A percentile compares a stretch with the other conserved stretches of the same genome.
Evolutionary conservation across 2,888 invertebrate genomes (phyloP).

Genomic region (Gerosis bhagava): DNA sequence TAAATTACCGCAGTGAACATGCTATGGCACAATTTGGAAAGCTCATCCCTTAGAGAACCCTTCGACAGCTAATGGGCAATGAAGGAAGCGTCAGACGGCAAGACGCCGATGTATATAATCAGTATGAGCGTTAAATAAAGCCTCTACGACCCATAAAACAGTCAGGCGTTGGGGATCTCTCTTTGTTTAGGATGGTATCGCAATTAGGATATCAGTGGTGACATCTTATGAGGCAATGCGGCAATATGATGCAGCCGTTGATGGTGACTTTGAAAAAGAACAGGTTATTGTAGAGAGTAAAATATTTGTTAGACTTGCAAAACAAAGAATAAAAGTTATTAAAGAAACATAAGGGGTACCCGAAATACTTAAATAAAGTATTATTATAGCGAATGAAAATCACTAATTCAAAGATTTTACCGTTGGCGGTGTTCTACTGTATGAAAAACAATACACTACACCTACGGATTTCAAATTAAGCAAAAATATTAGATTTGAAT

Average conservation of each 20-base stretch:
- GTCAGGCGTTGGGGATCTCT: conserved; percentile 44
- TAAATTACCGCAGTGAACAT: conserved; percentile 24
- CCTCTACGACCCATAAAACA: conserved; percentile 66
- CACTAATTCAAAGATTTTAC: too few relatives aligned
- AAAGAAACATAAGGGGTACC: too few relatives aligned
- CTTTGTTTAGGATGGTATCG: conserved; percentile 56
- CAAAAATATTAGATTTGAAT: too few relatives aligned
- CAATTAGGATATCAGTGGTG: conserved; percentile 30
- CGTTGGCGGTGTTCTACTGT: too few relatives aligned
- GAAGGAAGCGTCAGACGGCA: conserved; percentile 48
- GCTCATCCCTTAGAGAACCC: conserved; percentile 35
- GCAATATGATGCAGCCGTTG: background rate
- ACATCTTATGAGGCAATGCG: conserved; percentile 14
- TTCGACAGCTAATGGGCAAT: conserved; percentile 34
- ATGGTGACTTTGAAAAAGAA: too few relatives aligned
- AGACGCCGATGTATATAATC: conserved; percentile 71
- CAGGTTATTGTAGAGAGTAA: too few relatives aligned
- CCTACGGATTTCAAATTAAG: too few relatives aligned
- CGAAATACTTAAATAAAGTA: too few relatives aligned
- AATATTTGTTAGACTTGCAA: too few relatives aligned
- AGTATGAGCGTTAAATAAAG: conserved; percentile 74
- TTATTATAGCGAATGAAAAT: too few relatives aligned
- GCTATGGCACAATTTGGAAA: conserved; percentile 17
- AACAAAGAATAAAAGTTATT: too few relatives aligned
- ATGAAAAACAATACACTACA: too few relatives aligned